phyloP scores from a whole-genome alignment of 2,888 invertebrate species.

The Congeria kusceri region DNA sequence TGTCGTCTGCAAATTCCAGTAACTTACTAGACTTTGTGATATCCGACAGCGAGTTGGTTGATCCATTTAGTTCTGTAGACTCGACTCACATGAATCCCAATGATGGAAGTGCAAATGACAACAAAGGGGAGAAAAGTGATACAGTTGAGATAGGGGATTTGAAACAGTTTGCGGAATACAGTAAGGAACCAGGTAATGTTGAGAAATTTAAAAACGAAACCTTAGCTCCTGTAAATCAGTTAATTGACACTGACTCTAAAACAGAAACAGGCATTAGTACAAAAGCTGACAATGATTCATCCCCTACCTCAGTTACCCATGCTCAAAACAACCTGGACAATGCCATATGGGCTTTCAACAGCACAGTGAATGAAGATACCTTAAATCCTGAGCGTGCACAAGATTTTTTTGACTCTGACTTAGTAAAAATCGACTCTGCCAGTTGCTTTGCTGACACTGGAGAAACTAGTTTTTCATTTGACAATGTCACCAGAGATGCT shows the following conservation, averaged over 20 bases:
- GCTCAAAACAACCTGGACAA: neutral
- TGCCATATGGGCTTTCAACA: neutral
- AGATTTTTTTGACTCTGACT: neutral
- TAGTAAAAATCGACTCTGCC: neutral
- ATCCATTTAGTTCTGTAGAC: constrained; percentile 48
- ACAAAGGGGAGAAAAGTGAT: neutral
- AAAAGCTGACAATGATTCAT: no score
- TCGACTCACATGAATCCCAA: neutral
- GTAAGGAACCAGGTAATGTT: constrained; percentile 11
- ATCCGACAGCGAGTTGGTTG: constrained; percentile 54
- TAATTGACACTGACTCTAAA: no score
- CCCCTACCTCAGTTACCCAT: neutral
- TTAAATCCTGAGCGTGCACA: neutral
- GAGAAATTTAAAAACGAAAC: neutral
- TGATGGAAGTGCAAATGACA: no score
- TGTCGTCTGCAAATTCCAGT: constrained; percentile 55
- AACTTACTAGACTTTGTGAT: constrained; percentile 50
- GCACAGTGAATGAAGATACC: neutral
- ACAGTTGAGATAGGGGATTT: neutral
- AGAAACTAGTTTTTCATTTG: neutral
- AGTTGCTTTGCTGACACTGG: neutral
- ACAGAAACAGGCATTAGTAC: no score
- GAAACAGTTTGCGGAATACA: no score
- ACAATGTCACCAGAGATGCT: neutral
- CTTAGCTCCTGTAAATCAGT: no score